Evolutionary conservation across 2,888 invertebrate species (phyloP).

Genomic region (Acrobasis repandana): DNA sequence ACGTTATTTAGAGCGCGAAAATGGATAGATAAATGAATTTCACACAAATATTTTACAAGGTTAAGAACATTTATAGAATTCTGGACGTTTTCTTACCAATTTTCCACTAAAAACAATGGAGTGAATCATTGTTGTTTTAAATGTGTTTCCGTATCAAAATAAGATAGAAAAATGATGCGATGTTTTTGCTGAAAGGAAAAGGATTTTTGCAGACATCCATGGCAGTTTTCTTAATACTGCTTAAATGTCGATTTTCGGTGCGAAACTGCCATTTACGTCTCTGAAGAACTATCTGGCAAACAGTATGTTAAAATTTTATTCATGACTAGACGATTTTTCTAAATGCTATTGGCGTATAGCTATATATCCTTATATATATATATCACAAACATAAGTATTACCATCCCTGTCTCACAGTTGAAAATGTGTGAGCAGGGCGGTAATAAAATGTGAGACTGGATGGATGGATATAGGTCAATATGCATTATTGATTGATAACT

Average conservation of each 20-base stretch:
- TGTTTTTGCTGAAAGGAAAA: slow-evolving; percentile 63
- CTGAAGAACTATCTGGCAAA: slow-evolving; percentile 61
- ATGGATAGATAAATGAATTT: slow-evolving; percentile 16
- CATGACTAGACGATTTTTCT: no score
- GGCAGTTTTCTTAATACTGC: slow-evolving; percentile 45
- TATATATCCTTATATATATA: neutral
- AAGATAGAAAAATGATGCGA: slow-evolving; percentile 46
- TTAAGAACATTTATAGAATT: slow-evolving; percentile 55
- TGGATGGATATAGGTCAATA: neutral
- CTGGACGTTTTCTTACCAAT: slow-evolving; percentile 65
- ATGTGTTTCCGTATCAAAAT: slow-evolving; percentile 56
- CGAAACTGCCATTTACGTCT: slow-evolving; percentile 61
- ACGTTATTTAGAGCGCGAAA: slow-evolving; percentile 18
- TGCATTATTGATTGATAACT: no score
- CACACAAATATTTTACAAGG: slow-evolving; percentile 22
- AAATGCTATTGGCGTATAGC: no score
- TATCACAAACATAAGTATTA: neutral
- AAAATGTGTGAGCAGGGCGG: neutral
- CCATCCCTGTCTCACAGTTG: neutral
- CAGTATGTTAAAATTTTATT: slow-evolving; percentile 26
- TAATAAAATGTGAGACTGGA: neutral
- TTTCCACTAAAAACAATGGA: slow-evolving; percentile 54
- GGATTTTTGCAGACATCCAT: slow-evolving; percentile 48
- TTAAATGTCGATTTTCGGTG: neutral
- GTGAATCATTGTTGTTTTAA: slow-evolving; percentile 48